Conservation (phyloP, 2,113 vertebrate genomes). For the Genyomyrus donnyi region DNA sequence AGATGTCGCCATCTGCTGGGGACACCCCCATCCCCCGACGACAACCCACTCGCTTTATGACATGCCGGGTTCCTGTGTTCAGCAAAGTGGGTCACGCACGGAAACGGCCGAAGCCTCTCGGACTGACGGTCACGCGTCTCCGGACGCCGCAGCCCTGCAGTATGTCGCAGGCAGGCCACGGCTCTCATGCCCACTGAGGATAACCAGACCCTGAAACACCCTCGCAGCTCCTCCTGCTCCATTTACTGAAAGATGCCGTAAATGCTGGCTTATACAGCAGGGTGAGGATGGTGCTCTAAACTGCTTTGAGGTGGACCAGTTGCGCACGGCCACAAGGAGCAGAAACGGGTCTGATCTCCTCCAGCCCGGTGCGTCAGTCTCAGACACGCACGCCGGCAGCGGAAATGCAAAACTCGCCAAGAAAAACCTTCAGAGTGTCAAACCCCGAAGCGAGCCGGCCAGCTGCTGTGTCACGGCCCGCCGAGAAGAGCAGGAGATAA, state of each 20-base stretch:
- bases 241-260: background rate
- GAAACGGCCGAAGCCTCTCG: background rate
- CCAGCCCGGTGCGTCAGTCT: background rate
- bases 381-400: background rate
- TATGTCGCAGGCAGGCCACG: background rate
- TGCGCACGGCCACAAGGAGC: background rate
- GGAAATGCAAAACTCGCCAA: background rate
- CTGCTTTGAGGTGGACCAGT: background rate
- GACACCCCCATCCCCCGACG: background rate
- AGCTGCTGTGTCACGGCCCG: background rate
- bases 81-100: background rate
- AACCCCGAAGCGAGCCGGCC: background rate
- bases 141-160: background rate
- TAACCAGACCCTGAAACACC: background rate
- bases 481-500: background rate
- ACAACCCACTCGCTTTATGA: background rate
- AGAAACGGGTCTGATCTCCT: background rate
- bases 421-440: background rate
- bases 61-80: background rate
- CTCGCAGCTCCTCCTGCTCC: background rate
- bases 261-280: background rate
- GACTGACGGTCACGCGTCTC: background rate
- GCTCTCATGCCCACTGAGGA: background rate
- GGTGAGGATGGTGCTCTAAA: background rate
- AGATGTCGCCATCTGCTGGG: background rate